Evolutionary conservation across 2,888 invertebrate genomes (phyloP), one percentile per base, ranked within the genome.

Genomic region (Conus canariensis): DNA sequence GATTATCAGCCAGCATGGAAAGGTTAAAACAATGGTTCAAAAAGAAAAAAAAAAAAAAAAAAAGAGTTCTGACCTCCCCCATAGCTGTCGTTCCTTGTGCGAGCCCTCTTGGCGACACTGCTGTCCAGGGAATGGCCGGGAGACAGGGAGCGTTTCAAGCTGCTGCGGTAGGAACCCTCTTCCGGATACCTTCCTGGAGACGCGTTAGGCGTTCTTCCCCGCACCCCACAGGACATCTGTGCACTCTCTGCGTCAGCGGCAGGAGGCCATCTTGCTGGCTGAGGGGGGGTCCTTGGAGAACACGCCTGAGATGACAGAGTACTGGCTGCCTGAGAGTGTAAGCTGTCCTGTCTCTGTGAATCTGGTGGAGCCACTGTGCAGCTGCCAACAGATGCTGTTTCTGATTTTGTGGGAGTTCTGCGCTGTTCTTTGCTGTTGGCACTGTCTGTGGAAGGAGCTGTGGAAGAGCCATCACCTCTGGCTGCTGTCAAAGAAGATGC

Each of bases 91-190:
- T 88, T 67, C 58, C 90, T 58, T 12, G 19, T 77, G 45, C 88
- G 56, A 22, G 70, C 6, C 14, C 85, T 67, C 56, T 89, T 89
- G 22, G 86, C 1, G 5, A 60, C 85, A n/a, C 82, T 56, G 30
- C 58, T 67, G 1, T 90, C 91, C 19, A 56, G 12, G 10, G 87
- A 56, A 67, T 93, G 93, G 85, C 93, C 93, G 16, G 94, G 94
- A 59, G 95, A 94, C 90, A 95, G 90, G 0, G 93, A 89, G 74
- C 92, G 86, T 82, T 92, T 92, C 30, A 92, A 74, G 60, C 58
- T 89, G 30, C 56, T 64, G 19, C 89, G 89, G 58, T 89, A 89
- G 1, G 83, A 67, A 1, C 74, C 60, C 8, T 88, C 85, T 10
- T 90, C 88, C 19, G n/a, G 5, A 12, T n/a, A 88, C 19, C 67